Conservation (phyloP, 2,113 vertebrate species). For the Acanthochromis polyacanthus region DNA sequence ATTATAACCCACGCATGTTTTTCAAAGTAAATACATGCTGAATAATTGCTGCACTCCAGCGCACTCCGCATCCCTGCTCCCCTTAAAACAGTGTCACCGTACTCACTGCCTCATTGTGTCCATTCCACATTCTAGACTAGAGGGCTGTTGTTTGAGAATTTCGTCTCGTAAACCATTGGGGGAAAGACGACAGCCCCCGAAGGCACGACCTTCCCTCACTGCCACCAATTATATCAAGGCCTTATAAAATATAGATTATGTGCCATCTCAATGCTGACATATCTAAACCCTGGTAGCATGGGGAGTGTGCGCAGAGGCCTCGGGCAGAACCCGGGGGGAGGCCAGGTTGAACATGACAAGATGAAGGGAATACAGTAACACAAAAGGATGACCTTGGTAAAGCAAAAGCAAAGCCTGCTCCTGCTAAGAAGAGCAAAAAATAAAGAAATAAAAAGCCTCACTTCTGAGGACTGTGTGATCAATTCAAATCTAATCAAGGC, state of each 20-base stretch:
- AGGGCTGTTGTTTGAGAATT: constrained; percentile 53
- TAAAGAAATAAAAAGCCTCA: constrained; percentile 7
- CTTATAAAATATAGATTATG: constrained; percentile 86
- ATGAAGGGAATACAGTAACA: constrained; percentile 50
- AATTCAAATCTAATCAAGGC: constrained; percentile 68
- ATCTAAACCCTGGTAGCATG: constrained; percentile 66
- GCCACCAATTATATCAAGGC: constrained; percentile 82
- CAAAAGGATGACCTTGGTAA: constrained; percentile 68
- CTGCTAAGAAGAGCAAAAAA: constrained; percentile 5
- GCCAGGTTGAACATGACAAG: constrained; percentile 57
- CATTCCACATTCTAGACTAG: constrained; percentile 36
- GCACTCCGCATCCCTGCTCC: constrained; percentile 26
- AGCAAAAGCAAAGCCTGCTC: background rate
- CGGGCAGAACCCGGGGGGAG: constrained; percentile 55
- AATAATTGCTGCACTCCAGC: constrained; percentile 64
- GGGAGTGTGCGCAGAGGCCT: constrained; percentile 48
- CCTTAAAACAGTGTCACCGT: constrained; percentile 27
- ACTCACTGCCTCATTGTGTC: constrained; percentile 28
- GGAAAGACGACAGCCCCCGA: constrained; percentile 56
- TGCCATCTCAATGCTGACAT: constrained; percentile 76
- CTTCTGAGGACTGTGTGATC: constrained; percentile 36
- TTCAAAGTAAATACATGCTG: constrained; percentile 69
- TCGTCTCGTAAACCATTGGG: constrained; percentile 47
- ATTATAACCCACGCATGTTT: constrained; percentile 54
- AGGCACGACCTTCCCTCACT: constrained; percentile 78